These are phyloP conservation scores for Dendrocincla tyrannina DNA, from an alignment of 2,797 vertebrate species.

Conservation along the genomic window DNA sequence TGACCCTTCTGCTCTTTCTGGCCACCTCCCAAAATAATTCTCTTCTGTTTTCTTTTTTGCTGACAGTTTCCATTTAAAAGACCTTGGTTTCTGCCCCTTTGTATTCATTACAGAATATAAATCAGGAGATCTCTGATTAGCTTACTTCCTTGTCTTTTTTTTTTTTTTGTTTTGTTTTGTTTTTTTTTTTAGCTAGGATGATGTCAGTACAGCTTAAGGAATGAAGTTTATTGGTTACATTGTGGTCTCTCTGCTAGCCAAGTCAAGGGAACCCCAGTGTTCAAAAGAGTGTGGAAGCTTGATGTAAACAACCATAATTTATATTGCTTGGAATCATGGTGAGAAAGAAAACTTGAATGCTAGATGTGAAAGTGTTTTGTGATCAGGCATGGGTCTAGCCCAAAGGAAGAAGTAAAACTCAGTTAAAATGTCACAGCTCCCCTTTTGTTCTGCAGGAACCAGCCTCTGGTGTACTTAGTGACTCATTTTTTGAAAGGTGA, in stretches of 20 bases:
- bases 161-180: not conserved
- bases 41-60: constrained; percentile 59
- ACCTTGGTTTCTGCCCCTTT: constrained; percentile 63
- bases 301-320: constrained; percentile 39
- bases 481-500: constrained; percentile 32
- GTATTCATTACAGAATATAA: constrained; percentile 67
- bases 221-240: not conserved
- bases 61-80: constrained; percentile 64
- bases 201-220: constrained; percentile 25
- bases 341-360: not conserved
- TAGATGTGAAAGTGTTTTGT: not conserved
- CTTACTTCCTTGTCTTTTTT: constrained; percentile 54
- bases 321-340: not conserved
- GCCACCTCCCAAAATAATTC: constrained; percentile 54
- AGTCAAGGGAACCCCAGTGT: not conserved
- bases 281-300: not conserved
- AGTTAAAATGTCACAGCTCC: constrained; percentile 20
- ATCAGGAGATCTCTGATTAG: constrained; percentile 60
- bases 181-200: constrained; percentile 22
- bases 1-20: constrained; percentile 32
- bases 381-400: not conserved
- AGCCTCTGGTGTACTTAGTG: not conserved
- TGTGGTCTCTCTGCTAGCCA: not conserved
- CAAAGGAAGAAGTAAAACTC: constrained; percentile 32
- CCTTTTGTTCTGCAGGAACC: not conserved